Conservation (phyloP, 2,797 vertebrate genomes). For the Lagorchestes hirsutus region DNA sequence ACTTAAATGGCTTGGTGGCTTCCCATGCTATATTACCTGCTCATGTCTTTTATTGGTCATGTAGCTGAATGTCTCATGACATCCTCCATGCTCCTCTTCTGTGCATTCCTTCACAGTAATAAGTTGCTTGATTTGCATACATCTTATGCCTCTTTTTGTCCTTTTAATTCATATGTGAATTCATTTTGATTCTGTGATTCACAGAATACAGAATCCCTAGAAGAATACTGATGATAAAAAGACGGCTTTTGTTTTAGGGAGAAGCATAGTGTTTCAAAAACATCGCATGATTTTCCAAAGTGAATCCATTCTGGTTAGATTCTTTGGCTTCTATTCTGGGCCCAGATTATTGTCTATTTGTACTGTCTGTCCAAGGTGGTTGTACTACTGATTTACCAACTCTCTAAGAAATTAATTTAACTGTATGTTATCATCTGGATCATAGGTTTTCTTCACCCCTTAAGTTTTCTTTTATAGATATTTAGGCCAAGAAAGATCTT, state of each 20-base stretch:
- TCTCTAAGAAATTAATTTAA: neutral
- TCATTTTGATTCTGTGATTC: neutral
- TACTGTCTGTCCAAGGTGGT: neutral
- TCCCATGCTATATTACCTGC: neutral
- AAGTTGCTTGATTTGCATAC: neutral
- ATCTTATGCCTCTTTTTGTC: neutral
- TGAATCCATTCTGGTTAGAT: neutral
- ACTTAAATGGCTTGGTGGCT: neutral
- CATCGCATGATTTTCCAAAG: neutral
- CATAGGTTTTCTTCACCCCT: neutral
- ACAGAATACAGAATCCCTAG: neutral
- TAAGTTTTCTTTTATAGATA: neutral
- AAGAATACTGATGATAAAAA: neutral
- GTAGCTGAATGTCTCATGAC: neutral
- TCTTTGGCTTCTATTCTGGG: neutral
- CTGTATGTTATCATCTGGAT: neutral
- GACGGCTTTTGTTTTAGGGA: neutral
- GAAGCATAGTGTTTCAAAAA: neutral
- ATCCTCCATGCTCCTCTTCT: neutral
- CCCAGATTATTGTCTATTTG: neutral
- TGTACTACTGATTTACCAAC: neutral
- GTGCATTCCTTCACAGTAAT: neutral
- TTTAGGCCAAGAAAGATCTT: neutral
- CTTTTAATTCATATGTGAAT: neutral
- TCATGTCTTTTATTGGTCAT: neutral